Evolutionary conservation across 2,888 invertebrate genomes (phyloP).

Genomic region (Drosophila bunnanda): DNA sequence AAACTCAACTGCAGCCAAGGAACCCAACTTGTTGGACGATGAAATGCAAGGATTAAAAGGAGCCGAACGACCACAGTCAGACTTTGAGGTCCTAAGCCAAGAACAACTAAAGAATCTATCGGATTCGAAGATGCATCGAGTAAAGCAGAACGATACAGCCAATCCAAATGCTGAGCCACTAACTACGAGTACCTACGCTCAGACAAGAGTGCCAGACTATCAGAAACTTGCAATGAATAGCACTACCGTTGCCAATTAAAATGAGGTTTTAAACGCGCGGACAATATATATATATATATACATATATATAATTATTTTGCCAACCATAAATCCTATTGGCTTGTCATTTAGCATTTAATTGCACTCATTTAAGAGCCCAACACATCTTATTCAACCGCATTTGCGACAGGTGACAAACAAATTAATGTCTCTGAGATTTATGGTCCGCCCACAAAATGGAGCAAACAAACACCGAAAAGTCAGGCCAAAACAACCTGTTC

Average conservation of each 20-base stretch:
- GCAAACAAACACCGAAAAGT: slow-evolving; percentile 34
- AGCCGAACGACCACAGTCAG: no score
- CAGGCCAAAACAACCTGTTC: slow-evolving; percentile 59
- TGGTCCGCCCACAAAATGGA: slow-evolving; percentile 41
- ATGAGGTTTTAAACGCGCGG: background rate
- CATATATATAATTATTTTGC: slow-evolving; percentile 6
- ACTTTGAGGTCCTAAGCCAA: background rate
- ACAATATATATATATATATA: slow-evolving; percentile 8
- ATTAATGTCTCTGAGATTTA: slow-evolving; percentile 52
- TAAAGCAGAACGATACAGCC: no score
- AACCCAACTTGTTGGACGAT: background rate
- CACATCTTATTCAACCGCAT: slow-evolving; percentile 42
- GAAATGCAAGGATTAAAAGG: background rate
- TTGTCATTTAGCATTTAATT: slow-evolving; percentile 44
- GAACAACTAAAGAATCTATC: background rate
- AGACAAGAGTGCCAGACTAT: background rate
- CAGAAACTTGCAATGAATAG: slow-evolving; percentile 12
- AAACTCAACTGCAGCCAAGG: no score
- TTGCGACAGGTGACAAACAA: slow-evolving; percentile 51
- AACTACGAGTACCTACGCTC: background rate
- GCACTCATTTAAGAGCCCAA: slow-evolving; percentile 33
- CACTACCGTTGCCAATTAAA: background rate
- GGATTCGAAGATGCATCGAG: background rate
- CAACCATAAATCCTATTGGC: slow-evolving; percentile 30
- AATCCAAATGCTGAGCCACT: slow-evolving; percentile 14